Conservation (phyloP, 2,113 vertebrate species). For the Plectropomus leopardus region DNA sequence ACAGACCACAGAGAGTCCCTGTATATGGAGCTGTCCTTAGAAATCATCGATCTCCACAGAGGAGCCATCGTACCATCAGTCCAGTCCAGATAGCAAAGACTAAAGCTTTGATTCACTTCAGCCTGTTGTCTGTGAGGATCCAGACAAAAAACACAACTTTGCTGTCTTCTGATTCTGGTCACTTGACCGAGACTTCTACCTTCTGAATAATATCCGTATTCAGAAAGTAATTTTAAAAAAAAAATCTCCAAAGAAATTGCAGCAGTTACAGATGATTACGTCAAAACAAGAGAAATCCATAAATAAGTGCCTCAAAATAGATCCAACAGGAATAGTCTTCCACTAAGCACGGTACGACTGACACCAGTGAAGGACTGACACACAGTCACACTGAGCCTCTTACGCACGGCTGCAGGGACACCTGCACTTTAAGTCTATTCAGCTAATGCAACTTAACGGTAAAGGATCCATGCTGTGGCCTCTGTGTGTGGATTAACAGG, state of each 20-base stretch:
- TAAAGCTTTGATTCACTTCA: not conserved
- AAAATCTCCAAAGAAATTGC: not conserved
- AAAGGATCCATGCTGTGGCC: constrained; percentile 12
- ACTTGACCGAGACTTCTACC: not conserved
- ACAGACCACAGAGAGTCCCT: constrained; percentile 73
- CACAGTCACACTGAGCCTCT: constrained; percentile 51
- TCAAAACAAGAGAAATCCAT: constrained; percentile 6
- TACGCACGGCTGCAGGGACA: constrained; percentile 52
- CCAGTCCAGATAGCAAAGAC: not conserved
- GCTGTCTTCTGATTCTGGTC: not conserved
- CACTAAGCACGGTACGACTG: not conserved
- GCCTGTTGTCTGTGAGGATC: not conserved
- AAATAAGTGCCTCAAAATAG: not conserved
- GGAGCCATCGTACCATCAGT: constrained; percentile 62
- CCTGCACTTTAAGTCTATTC: constrained; percentile 38
- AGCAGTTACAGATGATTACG: not conserved
- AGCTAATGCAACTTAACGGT: constrained; percentile 55
- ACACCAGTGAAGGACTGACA: not conserved
- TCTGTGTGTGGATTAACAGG: constrained; percentile 66
- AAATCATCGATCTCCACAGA: constrained; percentile 73
- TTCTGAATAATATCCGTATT: not conserved
- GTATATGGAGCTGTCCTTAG: constrained; percentile 72
- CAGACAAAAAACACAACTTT: not conserved
- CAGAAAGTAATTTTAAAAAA: not conserved
- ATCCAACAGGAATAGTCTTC: constrained; percentile 22